Evolutionary conservation across 2,797 vertebrate genomes (phyloP).

Genomic region (Gobionotothen gibberifrons): DNA sequence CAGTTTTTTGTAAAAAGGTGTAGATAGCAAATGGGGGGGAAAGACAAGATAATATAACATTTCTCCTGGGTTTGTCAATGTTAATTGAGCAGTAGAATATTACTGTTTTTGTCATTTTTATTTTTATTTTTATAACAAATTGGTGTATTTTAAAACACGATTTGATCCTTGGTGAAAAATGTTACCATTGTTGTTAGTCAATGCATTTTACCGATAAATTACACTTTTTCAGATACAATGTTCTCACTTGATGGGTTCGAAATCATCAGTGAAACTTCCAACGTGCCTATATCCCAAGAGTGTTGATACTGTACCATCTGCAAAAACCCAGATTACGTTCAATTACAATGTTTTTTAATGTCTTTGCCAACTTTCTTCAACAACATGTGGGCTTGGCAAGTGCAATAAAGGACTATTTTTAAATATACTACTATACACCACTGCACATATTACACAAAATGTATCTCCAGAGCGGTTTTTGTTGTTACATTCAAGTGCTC

Average conservation of each 20-base stretch:
- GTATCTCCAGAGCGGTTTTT: neutral
- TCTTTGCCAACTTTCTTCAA: slow-evolving; percentile 4
- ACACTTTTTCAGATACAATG: neutral
- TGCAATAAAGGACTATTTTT: neutral
- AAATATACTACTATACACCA: neutral
- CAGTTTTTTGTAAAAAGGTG: slow-evolving; percentile 12
- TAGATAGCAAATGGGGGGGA: neutral
- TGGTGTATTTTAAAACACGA: neutral
- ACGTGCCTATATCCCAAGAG: neutral
- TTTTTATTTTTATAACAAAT: neutral
- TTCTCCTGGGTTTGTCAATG: slow-evolving; percentile 2
- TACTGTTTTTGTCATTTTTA: too few relatives aligned
- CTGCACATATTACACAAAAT: slow-evolving; percentile 13
- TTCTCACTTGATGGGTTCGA: neutral
- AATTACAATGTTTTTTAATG: neutral
- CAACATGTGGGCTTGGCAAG: neutral
- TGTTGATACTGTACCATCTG: slow-evolving; percentile 4
- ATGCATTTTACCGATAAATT: neutral
- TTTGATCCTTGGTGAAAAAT: neutral
- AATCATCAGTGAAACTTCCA: slow-evolving; percentile 2
- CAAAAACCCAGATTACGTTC: neutral
- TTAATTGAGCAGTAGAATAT: neutral
- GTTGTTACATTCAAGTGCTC: slow-evolving; percentile 27
- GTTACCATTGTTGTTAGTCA: neutral
- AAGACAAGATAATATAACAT: neutral